Evolutionary conservation across 2,113 vertebrate species (phyloP).

Genomic region (Mus spicilegus): DNA sequence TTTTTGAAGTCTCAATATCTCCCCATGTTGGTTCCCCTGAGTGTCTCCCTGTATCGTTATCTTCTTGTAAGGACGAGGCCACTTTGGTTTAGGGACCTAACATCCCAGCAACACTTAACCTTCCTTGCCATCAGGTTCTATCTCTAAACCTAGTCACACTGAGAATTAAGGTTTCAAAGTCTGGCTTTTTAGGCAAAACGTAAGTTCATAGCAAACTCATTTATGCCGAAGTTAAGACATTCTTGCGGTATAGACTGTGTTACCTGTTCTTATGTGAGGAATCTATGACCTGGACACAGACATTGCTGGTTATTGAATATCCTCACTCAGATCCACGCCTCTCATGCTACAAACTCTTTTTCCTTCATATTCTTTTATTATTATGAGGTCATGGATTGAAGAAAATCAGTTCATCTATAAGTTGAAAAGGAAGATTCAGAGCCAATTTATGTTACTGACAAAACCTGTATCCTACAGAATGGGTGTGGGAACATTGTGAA

Average conservation of each 20-base stretch:
- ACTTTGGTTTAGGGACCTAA: too few relatives aligned
- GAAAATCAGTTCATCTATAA: neutral
- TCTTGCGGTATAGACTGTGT: neutral
- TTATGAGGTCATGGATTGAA: conserved; percentile 11
- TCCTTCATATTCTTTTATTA: neutral
- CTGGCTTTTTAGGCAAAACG: neutral
- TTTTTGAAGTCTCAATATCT: neutral
- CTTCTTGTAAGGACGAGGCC: neutral
- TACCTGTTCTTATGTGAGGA: neutral
- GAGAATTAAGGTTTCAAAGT: too few relatives aligned
- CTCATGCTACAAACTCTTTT: neutral
- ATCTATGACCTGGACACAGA: neutral
- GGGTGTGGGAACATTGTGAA: neutral
- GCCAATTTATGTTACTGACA: neutral
- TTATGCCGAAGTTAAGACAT: neutral
- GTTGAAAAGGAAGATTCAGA: conserved; percentile 32
- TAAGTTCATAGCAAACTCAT: neutral
- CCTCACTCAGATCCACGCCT: neutral
- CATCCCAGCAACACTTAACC: neutral
- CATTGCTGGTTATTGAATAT: neutral
- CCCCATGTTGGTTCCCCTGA: neutral
- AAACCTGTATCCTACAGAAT: neutral
- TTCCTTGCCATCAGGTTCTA: neutral
- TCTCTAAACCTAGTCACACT: neutral
- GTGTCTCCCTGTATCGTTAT: neutral